phyloP scores from a whole-genome alignment of 2,797 vertebrate genomes.

The Sebastes matsubarae region DNA sequence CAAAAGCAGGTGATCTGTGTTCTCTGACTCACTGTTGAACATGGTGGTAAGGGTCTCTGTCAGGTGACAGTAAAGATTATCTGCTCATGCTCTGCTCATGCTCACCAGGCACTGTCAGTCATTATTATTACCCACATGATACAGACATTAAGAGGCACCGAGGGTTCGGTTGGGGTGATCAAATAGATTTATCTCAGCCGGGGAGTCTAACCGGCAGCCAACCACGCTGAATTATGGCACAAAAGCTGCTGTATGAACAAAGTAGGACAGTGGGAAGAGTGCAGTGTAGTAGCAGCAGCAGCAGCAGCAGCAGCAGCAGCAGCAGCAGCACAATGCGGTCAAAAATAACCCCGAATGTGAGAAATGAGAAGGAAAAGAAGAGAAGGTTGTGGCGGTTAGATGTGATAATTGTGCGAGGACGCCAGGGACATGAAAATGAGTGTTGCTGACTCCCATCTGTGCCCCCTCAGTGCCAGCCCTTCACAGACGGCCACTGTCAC shows the following conservation, averaged over 20 bases:
- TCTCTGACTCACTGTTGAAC: constrained; percentile 35
- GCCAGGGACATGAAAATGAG: constrained; percentile 68
- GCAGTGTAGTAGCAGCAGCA: constrained; percentile 28
- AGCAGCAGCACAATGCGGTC: constrained; percentile 8
- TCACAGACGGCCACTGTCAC: constrained; percentile 40
- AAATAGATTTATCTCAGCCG: constrained; percentile 43
- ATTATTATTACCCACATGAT: constrained; percentile 40
- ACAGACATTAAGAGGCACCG: constrained; percentile 39
- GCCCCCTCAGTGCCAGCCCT: constrained; percentile 59
- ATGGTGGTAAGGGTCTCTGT: constrained; percentile 20
- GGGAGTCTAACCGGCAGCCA: constrained; percentile 8
- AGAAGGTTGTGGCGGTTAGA: constrained; percentile 48
- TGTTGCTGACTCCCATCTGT: constrained; percentile 73
- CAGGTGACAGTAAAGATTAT: constrained; percentile 61
- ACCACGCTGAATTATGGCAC: constrained; percentile 19
- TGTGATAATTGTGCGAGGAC: constrained; percentile 70
- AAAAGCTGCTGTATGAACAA: constrained; percentile 34
- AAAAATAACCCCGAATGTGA: constrained; percentile 52
- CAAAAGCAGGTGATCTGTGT: constrained; percentile 48
- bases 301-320: constrained; percentile 4
- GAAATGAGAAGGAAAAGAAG: constrained; percentile 51
- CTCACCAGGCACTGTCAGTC: constrained; percentile 45
- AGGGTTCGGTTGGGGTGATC: constrained; percentile 27
- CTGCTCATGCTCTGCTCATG: constrained; percentile 39
- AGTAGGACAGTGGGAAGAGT: constrained; percentile 23